Percentiles rank a stretch among this genome's conserved stretches.
Conservation (phyloP, 1,140 invertebrate genomes). For the Drosophila pallidifrons region DNA sequence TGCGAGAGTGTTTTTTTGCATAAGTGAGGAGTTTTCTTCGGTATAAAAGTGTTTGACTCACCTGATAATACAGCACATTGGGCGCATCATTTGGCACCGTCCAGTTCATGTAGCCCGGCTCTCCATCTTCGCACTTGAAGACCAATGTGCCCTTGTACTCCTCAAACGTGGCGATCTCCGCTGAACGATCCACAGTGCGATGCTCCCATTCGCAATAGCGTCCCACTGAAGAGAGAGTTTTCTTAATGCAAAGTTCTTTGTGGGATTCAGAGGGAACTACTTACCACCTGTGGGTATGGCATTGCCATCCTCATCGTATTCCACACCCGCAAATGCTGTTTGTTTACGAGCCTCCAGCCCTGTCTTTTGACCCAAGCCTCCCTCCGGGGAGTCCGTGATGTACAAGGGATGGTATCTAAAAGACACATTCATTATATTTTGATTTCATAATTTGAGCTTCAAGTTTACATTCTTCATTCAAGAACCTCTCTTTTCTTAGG, state of each 20-base stretch:
- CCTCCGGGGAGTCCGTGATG: constrained; percentile 94
- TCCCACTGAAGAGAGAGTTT: constrained; percentile 47
- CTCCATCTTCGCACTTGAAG: constrained; percentile 90
- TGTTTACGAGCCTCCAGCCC: constrained; percentile 89
- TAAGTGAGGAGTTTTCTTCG: neutral
- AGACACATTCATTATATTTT: neutral
- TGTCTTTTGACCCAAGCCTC: constrained; percentile 92
- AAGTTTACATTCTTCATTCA: too few relatives aligned
- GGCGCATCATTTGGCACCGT: constrained; percentile 93
- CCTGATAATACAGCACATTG: constrained; percentile 94
- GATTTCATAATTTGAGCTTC: too few relatives aligned
- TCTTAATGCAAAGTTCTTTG: too few relatives aligned
- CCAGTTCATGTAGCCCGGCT: constrained; percentile 91
- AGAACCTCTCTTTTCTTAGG: too few relatives aligned
- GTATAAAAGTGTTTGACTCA: constrained; percentile 76
- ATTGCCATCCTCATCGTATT: constrained; percentile 90
- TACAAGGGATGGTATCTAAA: constrained; percentile 96
- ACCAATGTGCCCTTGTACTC: constrained; percentile 91
- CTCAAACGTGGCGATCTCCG: constrained; percentile 85
- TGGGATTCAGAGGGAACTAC: neutral
- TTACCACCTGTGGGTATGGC: constrained; percentile 91
- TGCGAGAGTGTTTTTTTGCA: constrained; percentile 85
- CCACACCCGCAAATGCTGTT: constrained; percentile 92
- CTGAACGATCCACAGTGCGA: constrained; percentile 70
- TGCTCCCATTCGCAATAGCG: constrained; percentile 83